These are phyloP conservation scores for Virgularia gustaviana DNA, from an alignment of 92 coral and sea anemone species.

Conservation along the genomic window DNA sequence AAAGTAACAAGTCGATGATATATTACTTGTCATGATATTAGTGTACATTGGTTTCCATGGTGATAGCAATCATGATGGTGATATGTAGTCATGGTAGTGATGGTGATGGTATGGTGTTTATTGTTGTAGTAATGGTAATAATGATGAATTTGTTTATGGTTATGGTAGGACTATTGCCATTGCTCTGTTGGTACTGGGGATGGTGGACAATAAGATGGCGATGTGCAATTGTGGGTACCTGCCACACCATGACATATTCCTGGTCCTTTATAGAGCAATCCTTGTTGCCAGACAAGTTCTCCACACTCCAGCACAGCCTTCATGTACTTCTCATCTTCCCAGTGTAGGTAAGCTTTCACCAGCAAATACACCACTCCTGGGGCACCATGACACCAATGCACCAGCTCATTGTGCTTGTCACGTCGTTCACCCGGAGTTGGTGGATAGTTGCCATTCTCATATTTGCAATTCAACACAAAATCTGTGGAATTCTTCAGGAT, in stretches of 20 bases:
- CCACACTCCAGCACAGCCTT: conserved; percentile 85
- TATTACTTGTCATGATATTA: too few species aligned
- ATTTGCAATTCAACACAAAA: conserved; percentile 60
- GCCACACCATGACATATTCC: conserved; percentile 98
- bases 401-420: conserved; percentile 54
- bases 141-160: too few species aligned
- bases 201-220: too few species aligned
- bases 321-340: conserved; percentile 84
- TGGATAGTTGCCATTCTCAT: conserved; percentile 74
- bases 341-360: conserved; percentile 77
- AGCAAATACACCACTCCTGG: conserved; percentile 89
- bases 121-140: too few species aligned
- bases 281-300: conserved; percentile 77
- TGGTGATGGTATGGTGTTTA: too few species aligned
- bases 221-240: too few species aligned
- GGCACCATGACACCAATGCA: conserved; percentile 98
- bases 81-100: too few species aligned
- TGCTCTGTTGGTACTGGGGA: too few species aligned
- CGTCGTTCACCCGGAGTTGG: conserved; percentile 56
- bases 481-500: conserved; percentile 63
- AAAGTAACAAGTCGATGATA: too few species aligned
- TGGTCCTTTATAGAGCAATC: conserved; percentile 82
- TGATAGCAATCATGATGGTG: too few species aligned
- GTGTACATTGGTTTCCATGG: too few species aligned
- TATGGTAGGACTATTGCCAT: too few species aligned